Conservation (phyloP, 2,888 invertebrate genomes). For the Eledone cirrhosa region DNA sequence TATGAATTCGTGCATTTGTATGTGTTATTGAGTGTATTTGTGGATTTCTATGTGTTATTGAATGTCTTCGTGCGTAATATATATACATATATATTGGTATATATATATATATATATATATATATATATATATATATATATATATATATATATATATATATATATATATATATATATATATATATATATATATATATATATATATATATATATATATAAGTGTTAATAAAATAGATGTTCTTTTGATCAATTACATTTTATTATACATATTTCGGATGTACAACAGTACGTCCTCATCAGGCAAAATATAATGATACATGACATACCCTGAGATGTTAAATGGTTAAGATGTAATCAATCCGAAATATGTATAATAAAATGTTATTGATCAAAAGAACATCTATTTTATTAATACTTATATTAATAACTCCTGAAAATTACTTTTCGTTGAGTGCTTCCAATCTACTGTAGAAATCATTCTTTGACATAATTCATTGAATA, state of each 20-base stretch:
- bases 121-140: neutral
- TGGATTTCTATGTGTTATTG: neutral
- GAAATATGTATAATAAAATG: neutral
- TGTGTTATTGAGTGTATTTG: too few relatives aligned
- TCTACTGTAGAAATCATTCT: too few relatives aligned
- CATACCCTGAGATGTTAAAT: too few relatives aligned
- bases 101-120: slow-evolving; percentile 6
- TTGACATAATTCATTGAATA: too few relatives aligned
- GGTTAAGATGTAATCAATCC: neutral
- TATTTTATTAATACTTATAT: neutral
- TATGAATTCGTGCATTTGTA: too few relatives aligned
- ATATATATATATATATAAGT: neutral
- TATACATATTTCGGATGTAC: too few relatives aligned
- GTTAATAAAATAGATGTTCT: neutral
- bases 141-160: neutral
- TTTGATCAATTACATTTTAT: neutral
- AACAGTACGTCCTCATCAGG: too few relatives aligned
- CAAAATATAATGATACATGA: too few relatives aligned
- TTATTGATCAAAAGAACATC: neutral
- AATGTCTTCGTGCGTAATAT: neutral
- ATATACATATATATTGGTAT: neutral
- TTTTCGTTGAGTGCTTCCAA: too few relatives aligned
- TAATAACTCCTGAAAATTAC: too few relatives aligned
- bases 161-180: neutral
- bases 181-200: slow-evolving; percentile 6